A percentile compares a stretch with the other conserved stretches of the same genome.
Evolutionary conservation across 2,888 invertebrate species (phyloP).

Genomic region (Sialis fuliginosa): DNA sequence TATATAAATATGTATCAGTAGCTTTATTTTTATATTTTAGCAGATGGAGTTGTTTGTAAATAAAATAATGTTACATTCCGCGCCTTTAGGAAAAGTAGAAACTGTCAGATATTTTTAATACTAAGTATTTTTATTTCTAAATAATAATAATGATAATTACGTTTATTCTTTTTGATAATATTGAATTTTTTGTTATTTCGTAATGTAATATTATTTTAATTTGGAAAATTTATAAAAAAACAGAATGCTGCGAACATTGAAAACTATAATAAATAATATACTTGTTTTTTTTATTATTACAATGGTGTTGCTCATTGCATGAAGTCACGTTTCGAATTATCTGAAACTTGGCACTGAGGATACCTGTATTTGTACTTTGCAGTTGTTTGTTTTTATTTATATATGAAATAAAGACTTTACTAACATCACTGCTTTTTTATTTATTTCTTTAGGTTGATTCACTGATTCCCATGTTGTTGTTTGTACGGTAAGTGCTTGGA

Average conservation of each 20-base stretch:
- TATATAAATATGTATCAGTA: background rate
- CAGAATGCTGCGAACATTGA: background rate
- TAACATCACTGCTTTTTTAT: too few species aligned
- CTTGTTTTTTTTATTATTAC: too few species aligned
- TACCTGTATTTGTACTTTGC: too few species aligned
- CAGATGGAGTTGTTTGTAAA: slow-evolving; percentile 1
- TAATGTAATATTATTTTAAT: slow-evolving; percentile 2
- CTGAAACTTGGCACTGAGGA: too few species aligned
- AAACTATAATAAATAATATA: background rate
- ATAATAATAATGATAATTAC: background rate
- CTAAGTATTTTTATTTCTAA: background rate
- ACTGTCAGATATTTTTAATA: background rate
- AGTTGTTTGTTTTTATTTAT: too few species aligned
- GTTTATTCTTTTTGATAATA: slow-evolving; percentile 1
- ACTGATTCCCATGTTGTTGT: too few species aligned
- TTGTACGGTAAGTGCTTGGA: too few species aligned
- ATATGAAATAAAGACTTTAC: too few species aligned
- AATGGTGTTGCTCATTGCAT: too few species aligned
- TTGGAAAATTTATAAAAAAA: background rate
- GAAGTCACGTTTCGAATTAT: too few species aligned
- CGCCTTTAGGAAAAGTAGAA: background rate
- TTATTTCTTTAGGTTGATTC: too few species aligned
- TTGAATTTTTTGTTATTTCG: background rate
- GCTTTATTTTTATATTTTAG: slow-evolving; percentile 1
- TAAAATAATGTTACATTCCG: slow-evolving; percentile 6